Percentiles rank a stretch among this genome's conserved stretches.
phyloP scores from a whole-genome alignment of 2,888 invertebrate genomes.

The Cantharis nigra region DNA sequence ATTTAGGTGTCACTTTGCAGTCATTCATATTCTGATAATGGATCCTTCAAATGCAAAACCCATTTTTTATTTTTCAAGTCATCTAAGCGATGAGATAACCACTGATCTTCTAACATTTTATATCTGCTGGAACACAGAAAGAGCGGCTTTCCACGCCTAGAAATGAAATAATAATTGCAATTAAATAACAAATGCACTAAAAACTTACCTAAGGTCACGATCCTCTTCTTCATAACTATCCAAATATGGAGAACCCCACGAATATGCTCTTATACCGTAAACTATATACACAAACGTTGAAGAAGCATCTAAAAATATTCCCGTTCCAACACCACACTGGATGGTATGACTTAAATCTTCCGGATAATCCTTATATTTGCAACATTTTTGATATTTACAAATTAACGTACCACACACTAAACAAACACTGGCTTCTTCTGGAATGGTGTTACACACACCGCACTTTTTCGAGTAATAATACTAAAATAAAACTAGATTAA shows the following conservation, averaged over 20 bases:
- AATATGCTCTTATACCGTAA: slow-evolving; percentile 87
- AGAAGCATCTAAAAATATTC: slow-evolving; percentile 92
- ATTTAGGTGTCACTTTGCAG: not conserved
- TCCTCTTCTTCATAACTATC: slow-evolving; percentile 99
- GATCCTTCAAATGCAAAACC: not conserved
- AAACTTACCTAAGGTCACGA: slow-evolving; percentile 88
- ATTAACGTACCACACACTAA: slow-evolving; percentile 91
- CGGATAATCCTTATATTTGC: slow-evolving; percentile 78
- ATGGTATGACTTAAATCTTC: slow-evolving; percentile 92
- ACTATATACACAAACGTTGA: slow-evolving; percentile 95
- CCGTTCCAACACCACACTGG: slow-evolving; percentile 94
- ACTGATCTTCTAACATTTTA: slow-evolving; percentile 90
- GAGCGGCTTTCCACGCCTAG: slow-evolving; percentile 93
- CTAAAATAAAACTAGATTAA: slow-evolving; percentile 50
- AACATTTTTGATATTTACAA: slow-evolving; percentile 88
- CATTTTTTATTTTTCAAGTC: slow-evolving; percentile 79
- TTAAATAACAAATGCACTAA: too few relatives aligned
- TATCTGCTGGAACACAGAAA: slow-evolving; percentile 91
- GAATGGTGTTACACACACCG: slow-evolving; percentile 85
- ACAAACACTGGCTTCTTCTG: slow-evolving; percentile 90
- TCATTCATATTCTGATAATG: not conserved
- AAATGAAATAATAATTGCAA: slow-evolving; percentile 40
- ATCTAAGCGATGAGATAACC: slow-evolving; percentile 94
- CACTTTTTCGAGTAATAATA: slow-evolving; percentile 92
- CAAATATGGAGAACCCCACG: slow-evolving; percentile 97